Base-by-base conservation (phyloP, 2,113 vertebrate genomes). In the Toxotes jaculatrix region DNA sequence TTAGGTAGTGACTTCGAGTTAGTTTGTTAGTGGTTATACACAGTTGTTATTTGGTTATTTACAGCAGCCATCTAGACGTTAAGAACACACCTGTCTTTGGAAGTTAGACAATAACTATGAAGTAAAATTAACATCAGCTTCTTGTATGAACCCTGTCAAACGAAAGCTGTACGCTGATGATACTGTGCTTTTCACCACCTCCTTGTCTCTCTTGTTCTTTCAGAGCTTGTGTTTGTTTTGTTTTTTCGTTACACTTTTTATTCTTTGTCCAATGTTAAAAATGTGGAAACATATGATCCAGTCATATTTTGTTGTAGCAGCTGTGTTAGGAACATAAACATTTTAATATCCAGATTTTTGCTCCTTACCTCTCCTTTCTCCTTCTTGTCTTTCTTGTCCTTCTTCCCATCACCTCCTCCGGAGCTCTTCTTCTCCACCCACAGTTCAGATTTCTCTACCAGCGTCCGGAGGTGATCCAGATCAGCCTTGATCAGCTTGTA, bases 381-480 rank as follows among this genome's bases (percentile, higher is more conserved):
- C 60, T 91, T 85, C 75, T 92, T 93, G 43, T 92, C 89, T 27
- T 92, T 92, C 77, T 91, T 94, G 64, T 91, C 94, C 51, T 92
- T 93, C 89, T 93, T 93, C 3, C 89, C 91, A 0, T 93, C 97
- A 88, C 95, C 94, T 2, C 93, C 86, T 82, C 97, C 96, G 32
- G 88, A 96, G 82, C 94, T 93, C 79, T 98, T 99, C 93, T 99
- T 99, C 89, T 98, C 97, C 88, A 99, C 97, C 98, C 98, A 99
- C 45, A 99, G 96, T 84, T 99, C 98, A 0, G 98, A 99, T 75
- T 99, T 99, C 92, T 99, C 98, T 87, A 99, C 98, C 96, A 99
- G 96, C 0, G 94, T 98, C 56, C 98, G 95, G n/a, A 99, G 96
- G 0, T 96, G 97, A 87, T 99, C 98, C 89, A 99, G 94, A 88